Evolutionary conservation across 2,797 vertebrate genomes (phyloP), one percentile per base, ranked within the genome.

Genomic region (Acipenser oxyrinchus): DNA sequence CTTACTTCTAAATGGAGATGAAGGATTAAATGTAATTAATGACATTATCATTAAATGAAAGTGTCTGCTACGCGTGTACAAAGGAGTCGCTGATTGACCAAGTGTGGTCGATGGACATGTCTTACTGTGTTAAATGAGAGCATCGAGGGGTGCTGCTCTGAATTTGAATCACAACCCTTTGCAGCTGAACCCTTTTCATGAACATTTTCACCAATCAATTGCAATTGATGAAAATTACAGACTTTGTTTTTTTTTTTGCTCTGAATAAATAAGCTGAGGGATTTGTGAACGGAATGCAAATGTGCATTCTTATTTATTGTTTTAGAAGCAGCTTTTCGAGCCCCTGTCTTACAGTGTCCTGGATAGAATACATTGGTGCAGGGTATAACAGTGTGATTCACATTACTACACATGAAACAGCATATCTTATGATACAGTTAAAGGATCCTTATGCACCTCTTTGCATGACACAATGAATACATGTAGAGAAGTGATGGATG

Each of bases 141-240:
- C 60, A 6, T 62, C 23, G 60, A 62, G 60, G 23, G 6, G 3
- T 62, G 15, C 37, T 48, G 11, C 12, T 62, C 18, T 62, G 13
- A n/a, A 62, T 37, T 18, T 10, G 6, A 62, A 62, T 23, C 18
- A 9, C 23, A 12, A 18, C 18, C 18, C 11, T 10, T 48, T 6
- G 23, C 10, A 62, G 37, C 13, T 37, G 48, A 62, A 37, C 8
- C 11, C 18, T 23, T 23, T 62, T 4, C 18, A 62, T 7, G 18
- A 62, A 23, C 60, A 62, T 8, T 62, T 23, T 62, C 18, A 10
- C 7, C 1, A 62, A 62, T 62, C 60, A 62, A 62, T 62, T n/a
- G 6, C 18, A 23, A 62, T 48, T 62, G 48, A 62, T 62, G 18
- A 18, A 48, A 9, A 62, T 48, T 8, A 62, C 10, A 18, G 60